Base-by-base conservation (phyloP, 1,140 invertebrate species). In the Ceratosolen fusciceps region DNA sequence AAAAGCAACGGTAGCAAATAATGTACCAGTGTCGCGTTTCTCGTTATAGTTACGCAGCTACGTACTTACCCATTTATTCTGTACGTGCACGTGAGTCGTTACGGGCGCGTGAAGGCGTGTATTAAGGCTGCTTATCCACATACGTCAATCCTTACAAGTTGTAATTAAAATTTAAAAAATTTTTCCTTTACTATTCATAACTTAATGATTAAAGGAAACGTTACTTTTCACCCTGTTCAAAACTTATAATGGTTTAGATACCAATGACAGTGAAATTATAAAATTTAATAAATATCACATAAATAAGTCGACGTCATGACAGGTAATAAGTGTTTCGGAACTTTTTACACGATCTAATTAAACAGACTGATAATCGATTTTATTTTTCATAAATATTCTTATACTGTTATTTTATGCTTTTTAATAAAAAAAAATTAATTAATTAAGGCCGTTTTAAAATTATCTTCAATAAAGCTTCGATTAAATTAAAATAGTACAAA, bases 121-220 rank as follows among this genome's bases (percentile, higher is more conserved):
- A n/a, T n/a, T n/a, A n/a, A 12, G 39, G 5, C 12, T 4, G 60
- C 16, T 19, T 19, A 34, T 62, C 14, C 24, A 4, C 9, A 16
- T 4, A 62, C 21, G 29, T 62, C 60, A 62, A 34, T 62, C 29
- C 34, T 62, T 62, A 62, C 14, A 62, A 62, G 12, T 62, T 62
- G 0, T 62, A 62, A 62, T 62, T 62, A 34, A 34, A 58, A 62
- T 4, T 52, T 16, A 16, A 34, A 62, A 62, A 62, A 62, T 26
- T 5, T 34, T 62, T 62, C 60, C 34, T 62, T 62, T 19, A 19
- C 5, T 19, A 62, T 62, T 34, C 31, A 34, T 34, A 62, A 62
- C 21, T 34, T 2, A 34, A 62, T 62, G 12, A 62, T 62, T 62
- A 62, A 62, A 19, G 14, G 31, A 34, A 62, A 62, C 21, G 31